A percentile compares a stretch with the other conserved stretches of the same genome.
These are phyloP conservation scores for Zhengitettix transpicula DNA, from an alignment of 2,888 invertebrate genomes.

Conservation along the genomic window DNA sequence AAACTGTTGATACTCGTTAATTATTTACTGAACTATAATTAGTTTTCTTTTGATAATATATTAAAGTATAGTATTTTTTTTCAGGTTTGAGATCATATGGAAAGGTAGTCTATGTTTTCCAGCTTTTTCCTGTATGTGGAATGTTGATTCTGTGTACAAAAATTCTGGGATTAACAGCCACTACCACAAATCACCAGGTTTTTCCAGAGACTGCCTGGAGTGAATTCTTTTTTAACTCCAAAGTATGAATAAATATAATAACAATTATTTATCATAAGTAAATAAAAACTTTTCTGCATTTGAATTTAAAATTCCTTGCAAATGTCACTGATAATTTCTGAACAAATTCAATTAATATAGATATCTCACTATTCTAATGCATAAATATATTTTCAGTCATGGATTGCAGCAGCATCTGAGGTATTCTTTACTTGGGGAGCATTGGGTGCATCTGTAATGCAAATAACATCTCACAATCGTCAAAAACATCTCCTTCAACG, in stretches of 20 bases:
- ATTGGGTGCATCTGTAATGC: constrained; percentile 64
- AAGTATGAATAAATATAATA: constrained; percentile 29
- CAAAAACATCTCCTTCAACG: constrained; percentile 39
- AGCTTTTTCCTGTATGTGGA: constrained; percentile 59
- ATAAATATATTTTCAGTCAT: constrained; percentile 41
- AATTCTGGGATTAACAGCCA: constrained; percentile 52
- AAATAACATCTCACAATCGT: constrained; percentile 55
- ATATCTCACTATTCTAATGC: background rate
- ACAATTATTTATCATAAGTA: too few species aligned
- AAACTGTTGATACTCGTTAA: background rate
- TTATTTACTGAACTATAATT: background rate
- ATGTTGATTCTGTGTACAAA: constrained; percentile 57
- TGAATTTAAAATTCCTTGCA: too few species aligned
- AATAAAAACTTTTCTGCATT: too few species aligned
- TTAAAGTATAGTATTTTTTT: constrained; percentile 3
- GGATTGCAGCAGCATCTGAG: constrained; percentile 80
- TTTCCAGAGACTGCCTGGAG: constrained; percentile 68
- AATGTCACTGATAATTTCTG: too few species aligned
- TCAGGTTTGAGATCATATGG: constrained; percentile 61
- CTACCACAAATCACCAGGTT: constrained; percentile 43
- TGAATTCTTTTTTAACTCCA: constrained; percentile 70
- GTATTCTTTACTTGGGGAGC: constrained; percentile 79
- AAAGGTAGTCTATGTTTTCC: constrained; percentile 66
- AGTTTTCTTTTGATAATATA: background rate
- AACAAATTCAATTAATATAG: too few species aligned